These are phyloP conservation scores for Pseudocheirus occidentalis DNA, from an alignment of 2,797 vertebrate species.

Conservation along the genomic window DNA sequence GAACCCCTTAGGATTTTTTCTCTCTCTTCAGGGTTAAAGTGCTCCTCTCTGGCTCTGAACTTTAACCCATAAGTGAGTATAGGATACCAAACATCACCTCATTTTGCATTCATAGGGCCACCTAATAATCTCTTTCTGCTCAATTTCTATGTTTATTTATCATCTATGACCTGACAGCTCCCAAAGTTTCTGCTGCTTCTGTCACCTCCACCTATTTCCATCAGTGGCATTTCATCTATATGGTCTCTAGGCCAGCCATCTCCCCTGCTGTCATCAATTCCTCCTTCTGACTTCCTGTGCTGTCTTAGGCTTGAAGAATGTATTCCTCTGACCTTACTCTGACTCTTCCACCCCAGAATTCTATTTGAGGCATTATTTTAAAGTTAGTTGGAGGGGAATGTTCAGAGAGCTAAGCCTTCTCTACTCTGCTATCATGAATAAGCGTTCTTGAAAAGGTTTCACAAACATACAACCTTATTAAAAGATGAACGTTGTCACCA, in stretches of 20 bases:
- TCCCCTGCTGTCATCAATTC: not conserved
- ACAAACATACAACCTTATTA: not conserved
- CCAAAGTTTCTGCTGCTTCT: not conserved
- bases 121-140: not conserved
- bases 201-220: not conserved
- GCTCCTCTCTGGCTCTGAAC: not conserved
- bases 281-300: not conserved
- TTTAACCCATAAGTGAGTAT: not conserved
- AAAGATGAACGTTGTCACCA: not conserved
- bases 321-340: not conserved
- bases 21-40: not conserved
- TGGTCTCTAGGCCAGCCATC: not conserved
- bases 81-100: not conserved
- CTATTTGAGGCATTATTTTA: not conserved
- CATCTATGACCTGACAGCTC: not conserved
- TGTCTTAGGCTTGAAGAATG: not conserved
- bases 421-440: not conserved
- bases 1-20: not conserved
- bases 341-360: not conserved
- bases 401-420: not conserved
- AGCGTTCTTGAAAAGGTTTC: not conserved
- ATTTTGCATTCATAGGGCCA: not conserved
- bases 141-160: rapidly evolving
- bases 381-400: not conserved
- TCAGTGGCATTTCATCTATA: not conserved